Evolutionary conservation across 2,113 vertebrate genomes (phyloP).

Genomic region (Motacilla tschutschensis): DNA sequence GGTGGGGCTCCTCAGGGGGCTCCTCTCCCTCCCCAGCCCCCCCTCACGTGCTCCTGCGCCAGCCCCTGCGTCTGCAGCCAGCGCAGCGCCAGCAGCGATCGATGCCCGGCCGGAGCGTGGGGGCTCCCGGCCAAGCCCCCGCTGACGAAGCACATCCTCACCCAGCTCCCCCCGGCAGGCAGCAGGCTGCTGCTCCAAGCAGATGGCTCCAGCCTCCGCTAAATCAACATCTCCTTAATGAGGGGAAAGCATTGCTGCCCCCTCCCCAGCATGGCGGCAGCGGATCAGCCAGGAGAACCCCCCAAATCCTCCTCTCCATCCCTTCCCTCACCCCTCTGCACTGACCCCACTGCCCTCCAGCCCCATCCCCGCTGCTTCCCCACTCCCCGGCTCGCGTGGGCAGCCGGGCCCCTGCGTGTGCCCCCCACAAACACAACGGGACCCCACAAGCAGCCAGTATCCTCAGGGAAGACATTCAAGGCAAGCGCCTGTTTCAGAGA

Average conservation of each 20-base stretch:
- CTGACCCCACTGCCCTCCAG: background rate
- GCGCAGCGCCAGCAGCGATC: background rate
- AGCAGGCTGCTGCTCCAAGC: background rate
- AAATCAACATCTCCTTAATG: constrained; percentile 49
- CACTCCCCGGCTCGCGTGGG: background rate
- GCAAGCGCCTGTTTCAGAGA: background rate
- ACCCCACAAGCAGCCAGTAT: background rate
- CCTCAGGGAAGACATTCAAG: background rate
- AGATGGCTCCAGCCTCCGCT: constrained; percentile 44
- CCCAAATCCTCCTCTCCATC: background rate
- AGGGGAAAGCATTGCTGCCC: background rate
- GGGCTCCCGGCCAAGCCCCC: constrained; percentile 24
- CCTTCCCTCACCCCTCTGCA: background rate
- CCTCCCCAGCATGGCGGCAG: background rate
- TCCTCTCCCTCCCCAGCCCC: background rate
- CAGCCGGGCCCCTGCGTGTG: rapidly evolving
- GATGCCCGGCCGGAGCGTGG: background rate
- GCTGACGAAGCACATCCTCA: constrained; percentile 31
- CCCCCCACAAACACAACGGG: background rate
- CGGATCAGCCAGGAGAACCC: background rate
- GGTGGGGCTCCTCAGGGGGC: background rate
- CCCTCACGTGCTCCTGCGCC: rapidly evolving
- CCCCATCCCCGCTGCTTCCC: background rate
- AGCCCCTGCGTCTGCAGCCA: background rate
- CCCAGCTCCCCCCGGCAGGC: background rate